A percentile compares a stretch with the other conserved stretches of the same genome.
phyloP scores from a whole-genome alignment of 37 sponge, comb jelly and placozoan genomes.

The Crambe crambe region DNA sequence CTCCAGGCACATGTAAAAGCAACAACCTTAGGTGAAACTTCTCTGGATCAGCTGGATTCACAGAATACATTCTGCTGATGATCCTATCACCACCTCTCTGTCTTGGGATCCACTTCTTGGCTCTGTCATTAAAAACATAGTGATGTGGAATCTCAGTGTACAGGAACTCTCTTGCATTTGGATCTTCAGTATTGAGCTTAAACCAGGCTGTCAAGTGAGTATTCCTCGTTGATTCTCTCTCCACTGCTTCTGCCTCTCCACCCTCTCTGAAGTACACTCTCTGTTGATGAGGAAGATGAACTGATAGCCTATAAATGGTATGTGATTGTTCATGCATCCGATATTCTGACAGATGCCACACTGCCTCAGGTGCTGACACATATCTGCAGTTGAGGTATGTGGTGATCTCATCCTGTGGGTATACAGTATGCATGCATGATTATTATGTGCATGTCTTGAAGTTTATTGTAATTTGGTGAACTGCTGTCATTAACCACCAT shows the following conservation, averaged over 20 bases:
- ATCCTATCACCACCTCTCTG: not conserved
- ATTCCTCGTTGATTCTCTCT: not conserved
- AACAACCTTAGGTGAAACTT: conserved; percentile 12
- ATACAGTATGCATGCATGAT: not conserved
- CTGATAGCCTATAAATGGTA: not conserved
- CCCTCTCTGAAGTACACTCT: not conserved
- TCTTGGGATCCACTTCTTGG: not conserved
- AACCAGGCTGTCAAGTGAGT: not conserved
- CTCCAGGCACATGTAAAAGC: not conserved
- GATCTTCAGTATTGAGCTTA: not conserved
- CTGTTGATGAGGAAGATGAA: not conserved
- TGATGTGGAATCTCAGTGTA: not conserved
- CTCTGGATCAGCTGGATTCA: not conserved
- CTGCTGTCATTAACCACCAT: not conserved
- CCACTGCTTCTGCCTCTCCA: conserved; percentile 3
- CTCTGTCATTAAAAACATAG: not conserved
- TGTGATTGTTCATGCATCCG: not conserved
- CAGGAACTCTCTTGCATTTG: not conserved
- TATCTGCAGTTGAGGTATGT: not conserved
- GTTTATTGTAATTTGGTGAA: not conserved
- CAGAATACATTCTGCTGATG: conserved; percentile 6
- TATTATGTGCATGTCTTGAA: not conserved
- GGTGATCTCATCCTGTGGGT: not conserved
- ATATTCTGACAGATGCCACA: not conserved
- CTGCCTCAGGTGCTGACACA: not conserved